Evolutionary conservation across 2,113 vertebrate species (phyloP).

Genomic region (Lathamus discolor): DNA sequence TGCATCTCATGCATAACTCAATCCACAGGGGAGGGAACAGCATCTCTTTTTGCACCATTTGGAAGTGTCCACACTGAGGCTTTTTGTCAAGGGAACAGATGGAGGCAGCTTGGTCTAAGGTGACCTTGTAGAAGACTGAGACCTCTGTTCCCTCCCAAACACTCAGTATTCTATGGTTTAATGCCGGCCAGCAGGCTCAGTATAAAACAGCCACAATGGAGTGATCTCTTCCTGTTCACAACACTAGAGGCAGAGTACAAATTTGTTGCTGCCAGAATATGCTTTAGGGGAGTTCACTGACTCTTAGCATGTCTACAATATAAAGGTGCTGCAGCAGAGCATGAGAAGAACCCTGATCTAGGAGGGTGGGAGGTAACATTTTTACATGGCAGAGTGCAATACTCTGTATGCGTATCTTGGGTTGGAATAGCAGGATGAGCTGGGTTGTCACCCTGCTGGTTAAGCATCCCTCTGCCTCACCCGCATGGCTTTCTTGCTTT

Average conservation of each 20-base stretch:
- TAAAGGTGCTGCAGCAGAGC: neutral
- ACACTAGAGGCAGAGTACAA: neutral
- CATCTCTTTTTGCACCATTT: neutral
- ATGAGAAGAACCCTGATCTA: neutral
- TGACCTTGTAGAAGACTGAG: neutral
- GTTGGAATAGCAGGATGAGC: neutral
- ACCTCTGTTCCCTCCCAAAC: neutral
- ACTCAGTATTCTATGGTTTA: neutral
- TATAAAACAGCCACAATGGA: neutral
- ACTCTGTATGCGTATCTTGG: neutral
- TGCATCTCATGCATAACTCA: neutral
- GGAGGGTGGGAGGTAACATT: neutral
- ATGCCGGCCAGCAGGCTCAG: accelerated
- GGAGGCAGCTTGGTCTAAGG: neutral
- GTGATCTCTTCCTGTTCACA: neutral
- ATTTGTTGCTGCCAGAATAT: neutral
- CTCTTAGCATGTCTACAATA: neutral
- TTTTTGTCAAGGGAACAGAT: neutral
- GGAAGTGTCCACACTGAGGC: neutral
- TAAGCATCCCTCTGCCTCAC: neutral
- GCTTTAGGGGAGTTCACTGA: neutral
- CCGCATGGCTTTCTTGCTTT: neutral
- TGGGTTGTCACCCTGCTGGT: neutral
- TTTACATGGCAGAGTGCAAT: neutral
- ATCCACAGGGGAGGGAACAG: neutral